Evolutionary conservation across 2,888 invertebrate genomes (phyloP).

Genomic region (Calameuta filiformis): DNA sequence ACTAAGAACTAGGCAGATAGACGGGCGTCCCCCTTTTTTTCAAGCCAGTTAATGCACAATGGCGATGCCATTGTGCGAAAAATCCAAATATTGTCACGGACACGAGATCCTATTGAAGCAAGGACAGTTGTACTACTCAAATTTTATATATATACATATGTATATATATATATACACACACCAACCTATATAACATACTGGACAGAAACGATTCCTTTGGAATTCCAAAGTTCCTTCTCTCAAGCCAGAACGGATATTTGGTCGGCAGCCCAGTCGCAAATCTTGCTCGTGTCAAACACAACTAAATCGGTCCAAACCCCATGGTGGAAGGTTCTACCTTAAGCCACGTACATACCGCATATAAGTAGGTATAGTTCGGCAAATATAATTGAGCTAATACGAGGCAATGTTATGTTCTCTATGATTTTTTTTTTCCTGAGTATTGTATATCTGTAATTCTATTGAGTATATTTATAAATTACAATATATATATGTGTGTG

Average conservation of each 20-base stretch:
- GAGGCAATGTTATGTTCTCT: neutral
- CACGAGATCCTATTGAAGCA: slow-evolving; percentile 37
- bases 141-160: slow-evolving; percentile 3
- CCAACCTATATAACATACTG: neutral
- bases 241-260: slow-evolving; percentile 38
- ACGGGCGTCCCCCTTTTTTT: slow-evolving; percentile 10
- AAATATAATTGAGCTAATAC: neutral
- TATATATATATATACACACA: neutral
- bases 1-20: slow-evolving; percentile 13
- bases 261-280: slow-evolving; percentile 42
- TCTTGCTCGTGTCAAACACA: slow-evolving; percentile 45
- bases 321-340: neutral
- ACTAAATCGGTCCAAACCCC: slow-evolving; percentile 12
- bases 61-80: slow-evolving; percentile 25
- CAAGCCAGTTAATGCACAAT: slow-evolving; percentile 26
- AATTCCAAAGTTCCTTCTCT: slow-evolving; percentile 2
- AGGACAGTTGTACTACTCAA: too few relatives aligned
- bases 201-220: slow-evolving; percentile 2
- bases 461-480: neutral
- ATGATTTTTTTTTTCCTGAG: too few relatives aligned
- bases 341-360: neutral
- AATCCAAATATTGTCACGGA: slow-evolving; percentile 60
- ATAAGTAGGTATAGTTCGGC: neutral
- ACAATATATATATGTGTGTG: neutral
- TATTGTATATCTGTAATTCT: neutral